Base-by-base conservation (phyloP, 1,140 invertebrate species). In the Hetaerina americana region DNA sequence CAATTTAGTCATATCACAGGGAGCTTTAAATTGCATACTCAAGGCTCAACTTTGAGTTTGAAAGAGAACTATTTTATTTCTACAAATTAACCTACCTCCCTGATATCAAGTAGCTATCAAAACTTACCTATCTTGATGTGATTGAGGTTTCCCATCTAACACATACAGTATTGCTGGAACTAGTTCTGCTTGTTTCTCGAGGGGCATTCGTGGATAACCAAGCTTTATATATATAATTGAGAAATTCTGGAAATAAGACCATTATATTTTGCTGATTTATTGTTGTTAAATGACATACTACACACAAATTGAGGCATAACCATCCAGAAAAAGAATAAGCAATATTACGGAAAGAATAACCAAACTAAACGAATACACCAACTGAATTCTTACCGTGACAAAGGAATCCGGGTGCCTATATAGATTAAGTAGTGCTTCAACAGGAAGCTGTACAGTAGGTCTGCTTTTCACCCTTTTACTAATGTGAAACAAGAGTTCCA, bases 201-300 rank as follows among this genome's bases (percentile, higher is more conserved):
- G 81, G 29, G 89, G 85, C 74, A 96, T 81, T 73, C 94, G 82
- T 0, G 93, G 92, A 84, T 88, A 97, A 22, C 94, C 94, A 86
- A 96, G 87, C 80, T 93, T 95, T 66, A 97, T 91, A 78, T 96
- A 97, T 77, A 97, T 94, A 70, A 96, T 93, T 66, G 92, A 90
- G 79, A 97, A 96, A 82, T 97, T 97, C 89, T 95, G 82, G 26
- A 88, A 86, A 74, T 77, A 74, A 80, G 75, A 78, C n/a, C n/a
- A n/a, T n/a, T n/a, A n/a, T n/a, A n/a, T n/a, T n/a, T n/a, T n/a
- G n/a, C n/a, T n/a, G n/a, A n/a, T n/a, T n/a, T n/a, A n/a, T n/a
- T n/a, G n/a, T n/a, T n/a, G n/a, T n/a, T n/a, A n/a, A n/a, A n/a
- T n/a, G n/a, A n/a, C n/a, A n/a, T n/a, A n/a, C n/a, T n/a, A n/a